These are phyloP conservation scores for Dioctria linearis DNA, from an alignment of 2,888 invertebrate genomes.

Conservation along the genomic window DNA sequence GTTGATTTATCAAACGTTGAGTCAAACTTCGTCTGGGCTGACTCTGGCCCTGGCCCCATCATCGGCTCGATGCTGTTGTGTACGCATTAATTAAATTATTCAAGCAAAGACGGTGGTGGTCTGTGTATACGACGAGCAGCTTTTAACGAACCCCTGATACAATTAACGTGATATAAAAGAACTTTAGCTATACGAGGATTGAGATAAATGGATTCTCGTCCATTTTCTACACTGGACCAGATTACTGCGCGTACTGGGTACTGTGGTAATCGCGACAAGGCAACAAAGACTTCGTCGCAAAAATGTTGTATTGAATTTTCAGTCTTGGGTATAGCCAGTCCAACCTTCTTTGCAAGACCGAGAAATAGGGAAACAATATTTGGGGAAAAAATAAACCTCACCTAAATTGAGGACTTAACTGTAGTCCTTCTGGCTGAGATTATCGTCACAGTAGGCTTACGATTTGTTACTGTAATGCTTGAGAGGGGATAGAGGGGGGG, in stretches of 20 bases:
- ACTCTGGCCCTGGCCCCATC: neutral
- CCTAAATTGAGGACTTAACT: no score
- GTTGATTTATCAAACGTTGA: constrained; percentile 54
- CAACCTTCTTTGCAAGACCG: no score
- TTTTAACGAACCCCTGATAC: constrained; percentile 40
- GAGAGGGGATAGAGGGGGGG: neutral
- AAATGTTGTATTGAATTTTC: no score
- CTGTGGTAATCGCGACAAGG: neutral
- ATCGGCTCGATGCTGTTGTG: neutral
- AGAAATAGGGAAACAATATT: no score
- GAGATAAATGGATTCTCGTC: constrained; percentile 19
- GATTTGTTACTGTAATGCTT: constrained; percentile 34
- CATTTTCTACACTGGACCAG: constrained; percentile 1
- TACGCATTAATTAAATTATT: constrained; percentile 44
- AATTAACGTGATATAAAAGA: constrained; percentile 39
- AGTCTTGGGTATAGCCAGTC: no score
- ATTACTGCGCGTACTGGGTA: constrained; percentile 1
- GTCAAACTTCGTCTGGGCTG: constrained; percentile 26
- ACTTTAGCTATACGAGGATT: neutral
- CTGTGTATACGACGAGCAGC: neutral
- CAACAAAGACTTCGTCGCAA: no score
- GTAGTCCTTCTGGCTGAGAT: constrained; percentile 1
- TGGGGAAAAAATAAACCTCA: no score
- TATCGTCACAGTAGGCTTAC: constrained; percentile 37
- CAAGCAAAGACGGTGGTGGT: constrained; percentile 19